These are phyloP conservation scores for Drosophila neotestacea DNA, from an alignment of 2,888 invertebrate species.

Conservation along the genomic window DNA sequence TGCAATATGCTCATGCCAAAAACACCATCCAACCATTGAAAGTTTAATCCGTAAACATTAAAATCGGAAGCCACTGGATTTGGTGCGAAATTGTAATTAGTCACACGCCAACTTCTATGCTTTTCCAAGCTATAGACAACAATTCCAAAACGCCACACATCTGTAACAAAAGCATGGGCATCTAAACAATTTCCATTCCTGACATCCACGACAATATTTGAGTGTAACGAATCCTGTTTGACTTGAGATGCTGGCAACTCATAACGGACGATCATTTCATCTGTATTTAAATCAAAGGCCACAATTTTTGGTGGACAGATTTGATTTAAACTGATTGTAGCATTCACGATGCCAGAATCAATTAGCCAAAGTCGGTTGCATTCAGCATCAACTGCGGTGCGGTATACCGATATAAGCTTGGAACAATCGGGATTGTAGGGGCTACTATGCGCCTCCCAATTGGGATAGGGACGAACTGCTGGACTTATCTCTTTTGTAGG, in stretches of 20 bases:
- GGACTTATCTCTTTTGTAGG: constrained; percentile 88
- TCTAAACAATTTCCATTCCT: constrained; percentile 86
- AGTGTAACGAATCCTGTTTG: constrained; percentile 88
- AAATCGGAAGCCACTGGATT: constrained; percentile 88
- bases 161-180: constrained; percentile 88
- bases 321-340: constrained; percentile 89
- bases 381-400: constrained; percentile 89
- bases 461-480: constrained; percentile 90
- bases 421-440: constrained; percentile 87
- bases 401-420: constrained; percentile 91
- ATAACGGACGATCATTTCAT: constrained; percentile 88
- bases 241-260: constrained; percentile 88
- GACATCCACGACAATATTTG: constrained; percentile 87
- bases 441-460: constrained; percentile 87
- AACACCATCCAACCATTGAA: constrained; percentile 93
- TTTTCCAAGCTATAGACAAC: constrained; percentile 83
- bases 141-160: constrained; percentile 88
- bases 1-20: constrained; percentile 91
- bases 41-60: constrained; percentile 90
- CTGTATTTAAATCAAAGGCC: constrained; percentile 90
- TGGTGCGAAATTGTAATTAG: constrained; percentile 83
- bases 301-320: constrained; percentile 91
- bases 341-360: constrained; percentile 91
- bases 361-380: constrained; percentile 93
- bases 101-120: constrained; percentile 83